A percentile compares a stretch with the other conserved stretches of the same genome.
These are phyloP conservation scores for Ochropleura plecta DNA, from an alignment of 2,888 invertebrate species.

Conservation along the genomic window DNA sequence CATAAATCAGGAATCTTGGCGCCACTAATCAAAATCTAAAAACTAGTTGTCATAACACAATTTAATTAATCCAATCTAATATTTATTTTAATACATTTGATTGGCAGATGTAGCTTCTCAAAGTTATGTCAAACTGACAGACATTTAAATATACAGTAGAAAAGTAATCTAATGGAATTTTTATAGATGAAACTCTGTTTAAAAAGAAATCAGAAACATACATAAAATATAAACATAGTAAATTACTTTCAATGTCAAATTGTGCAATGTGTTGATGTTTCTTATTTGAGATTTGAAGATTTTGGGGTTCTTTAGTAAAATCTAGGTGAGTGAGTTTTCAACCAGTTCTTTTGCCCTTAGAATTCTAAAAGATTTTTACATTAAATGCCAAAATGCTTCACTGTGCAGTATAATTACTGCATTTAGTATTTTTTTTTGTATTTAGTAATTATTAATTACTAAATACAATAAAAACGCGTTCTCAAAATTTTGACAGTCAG, in stretches of 20 bases:
- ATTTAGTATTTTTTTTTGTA: too few species aligned
- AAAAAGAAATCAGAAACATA: constrained; percentile 40
- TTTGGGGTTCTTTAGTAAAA: constrained; percentile 13
- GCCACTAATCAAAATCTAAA: constrained; percentile 21
- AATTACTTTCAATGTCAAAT: constrained; percentile 54
- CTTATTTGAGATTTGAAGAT: not conserved
- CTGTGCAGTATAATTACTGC: too few species aligned
- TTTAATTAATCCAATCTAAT: constrained; percentile 27
- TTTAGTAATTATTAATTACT: too few species aligned
- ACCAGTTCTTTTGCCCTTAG: too few species aligned
- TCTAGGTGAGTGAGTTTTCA: too few species aligned
- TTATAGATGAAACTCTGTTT: constrained; percentile 47
- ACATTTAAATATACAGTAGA: constrained; percentile 71
- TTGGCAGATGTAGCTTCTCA: constrained; percentile 69
- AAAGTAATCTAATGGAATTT: constrained; percentile 74
- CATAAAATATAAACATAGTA: constrained; percentile 42
- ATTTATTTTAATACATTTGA: constrained; percentile 55
- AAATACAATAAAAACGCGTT: too few species aligned
- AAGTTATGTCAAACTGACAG: constrained; percentile 68
- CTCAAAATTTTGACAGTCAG: too few species aligned
- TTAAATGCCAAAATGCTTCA: too few species aligned
- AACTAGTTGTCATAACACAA: constrained; percentile 38
- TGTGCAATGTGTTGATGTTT: constrained; percentile 26
- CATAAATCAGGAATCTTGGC: constrained; percentile 31
- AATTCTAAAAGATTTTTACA: too few species aligned